These are phyloP conservation scores for Pachyuromys duprasi DNA, from an alignment of 2,797 vertebrate species.

Conservation along the genomic window DNA sequence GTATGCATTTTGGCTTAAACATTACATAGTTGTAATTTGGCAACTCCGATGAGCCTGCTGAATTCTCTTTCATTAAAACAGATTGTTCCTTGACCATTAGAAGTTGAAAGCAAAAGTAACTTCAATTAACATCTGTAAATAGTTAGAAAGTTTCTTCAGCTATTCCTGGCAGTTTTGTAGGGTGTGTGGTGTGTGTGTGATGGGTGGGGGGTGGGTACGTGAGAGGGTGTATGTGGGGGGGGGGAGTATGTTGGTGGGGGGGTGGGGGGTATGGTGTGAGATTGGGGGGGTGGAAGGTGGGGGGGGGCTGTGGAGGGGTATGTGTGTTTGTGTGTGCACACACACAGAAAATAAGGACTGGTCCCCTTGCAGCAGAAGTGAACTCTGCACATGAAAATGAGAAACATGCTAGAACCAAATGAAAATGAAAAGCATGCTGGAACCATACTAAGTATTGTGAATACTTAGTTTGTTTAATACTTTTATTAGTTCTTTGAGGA, in stretches of 20 bases:
- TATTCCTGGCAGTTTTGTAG: slow-evolving; percentile 40
- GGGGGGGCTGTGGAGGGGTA: not conserved
- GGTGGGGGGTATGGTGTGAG: too few relatives aligned
- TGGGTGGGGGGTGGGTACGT: not conserved
- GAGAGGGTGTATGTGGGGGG: not conserved
- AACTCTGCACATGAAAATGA: slow-evolving; percentile 59
- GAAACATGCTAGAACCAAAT: slow-evolving; percentile 35
- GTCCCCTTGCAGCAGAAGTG: slow-evolving; percentile 29
- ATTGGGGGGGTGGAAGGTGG: too few relatives aligned
- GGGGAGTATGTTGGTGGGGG: too few relatives aligned
- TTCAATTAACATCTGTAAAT: slow-evolving; percentile 50
- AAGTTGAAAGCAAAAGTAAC: slow-evolving; percentile 59
- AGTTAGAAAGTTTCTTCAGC: slow-evolving; percentile 46
- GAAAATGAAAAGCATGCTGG: slow-evolving; percentile 62
- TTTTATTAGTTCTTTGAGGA: not conserved
- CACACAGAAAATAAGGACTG: not conserved
- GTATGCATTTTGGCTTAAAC: slow-evolving; percentile 53
- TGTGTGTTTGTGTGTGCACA: not conserved
- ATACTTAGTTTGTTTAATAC: not conserved
- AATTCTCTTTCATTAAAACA: slow-evolving; percentile 45
- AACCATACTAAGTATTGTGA: slow-evolving; percentile 41
- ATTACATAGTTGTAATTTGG: slow-evolving; percentile 55
- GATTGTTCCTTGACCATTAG: slow-evolving; percentile 56
- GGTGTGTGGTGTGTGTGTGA: not conserved
- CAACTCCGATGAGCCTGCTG: slow-evolving; percentile 54